These are phyloP conservation scores for Dysidea cf. avara DNA, from an alignment of 37 sponge, comb jelly and placozoan species.

Conservation along the genomic window DNA sequence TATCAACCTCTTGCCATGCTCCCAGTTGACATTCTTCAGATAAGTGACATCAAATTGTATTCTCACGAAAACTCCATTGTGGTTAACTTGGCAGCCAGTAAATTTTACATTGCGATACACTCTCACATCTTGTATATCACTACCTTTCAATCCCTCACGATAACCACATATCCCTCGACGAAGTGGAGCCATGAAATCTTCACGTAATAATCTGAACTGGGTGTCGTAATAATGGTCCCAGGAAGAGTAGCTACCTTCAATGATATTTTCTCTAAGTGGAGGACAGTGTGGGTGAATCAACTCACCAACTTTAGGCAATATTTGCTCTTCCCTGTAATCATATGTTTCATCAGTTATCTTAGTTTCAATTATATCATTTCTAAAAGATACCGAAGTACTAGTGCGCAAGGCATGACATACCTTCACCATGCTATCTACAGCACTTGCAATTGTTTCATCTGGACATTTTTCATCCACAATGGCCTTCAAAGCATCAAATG, in stretches of 20 bases:
- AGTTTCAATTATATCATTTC: too few relatives aligned
- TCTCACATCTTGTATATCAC: conserved; percentile 32
- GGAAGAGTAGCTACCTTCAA: conserved; percentile 27
- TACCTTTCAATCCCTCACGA: background rate
- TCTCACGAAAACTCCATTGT: conserved; percentile 22
- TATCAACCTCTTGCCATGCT: conserved; percentile 35
- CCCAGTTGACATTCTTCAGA: conserved; percentile 42
- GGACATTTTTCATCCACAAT: too few relatives aligned
- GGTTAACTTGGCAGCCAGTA: background rate
- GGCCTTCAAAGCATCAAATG: too few relatives aligned
- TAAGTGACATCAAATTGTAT: conserved; percentile 20
- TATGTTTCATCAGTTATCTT: too few relatives aligned
- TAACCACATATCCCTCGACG: conserved; percentile 35
- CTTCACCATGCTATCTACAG: too few relatives aligned
- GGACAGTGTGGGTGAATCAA: too few relatives aligned
- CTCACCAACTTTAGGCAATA: too few relatives aligned
- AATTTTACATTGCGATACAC: conserved; percentile 46
- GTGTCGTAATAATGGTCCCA: conserved; percentile 44
- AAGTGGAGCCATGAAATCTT: conserved; percentile 60
- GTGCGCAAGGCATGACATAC: too few relatives aligned
- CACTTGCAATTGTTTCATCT: too few relatives aligned
- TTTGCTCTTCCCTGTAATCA: too few relatives aligned
- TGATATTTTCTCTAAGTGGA: conserved; percentile 29
- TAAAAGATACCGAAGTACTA: too few relatives aligned
- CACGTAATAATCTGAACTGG: conserved; percentile 58